Base-by-base conservation (phyloP, 2,113 vertebrate genomes). In the Cryptomyrus ogoouensis region DNA sequence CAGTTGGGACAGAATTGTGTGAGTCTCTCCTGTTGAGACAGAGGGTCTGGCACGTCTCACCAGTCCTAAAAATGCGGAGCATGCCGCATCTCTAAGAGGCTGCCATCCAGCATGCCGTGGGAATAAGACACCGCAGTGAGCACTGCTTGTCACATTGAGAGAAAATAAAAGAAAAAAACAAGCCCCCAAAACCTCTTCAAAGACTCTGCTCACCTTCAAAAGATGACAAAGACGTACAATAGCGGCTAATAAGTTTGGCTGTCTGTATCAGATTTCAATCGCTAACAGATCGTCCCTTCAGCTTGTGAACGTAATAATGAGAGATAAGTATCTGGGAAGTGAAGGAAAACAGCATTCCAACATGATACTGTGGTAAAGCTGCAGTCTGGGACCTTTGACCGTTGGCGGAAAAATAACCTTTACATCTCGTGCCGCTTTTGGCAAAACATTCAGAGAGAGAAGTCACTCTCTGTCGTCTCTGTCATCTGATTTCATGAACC, bases 201-300 rank as follows among this genome's bases (percentile, higher is more conserved):
- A 84, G 83, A 44, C 83, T 84, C 13, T n/a, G 1, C n/a, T 24
- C 19, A 49, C 50, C 49, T 87, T 87, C 27, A 53, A 35, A 87
- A 87, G n/a, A 35, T 87, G 31, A 31, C n/a, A 31, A 50, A 53
- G 47, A 90, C 88, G 74, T 86, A 90, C 27, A 49, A 35, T 13
- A 46, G 49, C 17, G 3, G 19, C 94, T 94, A 95, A 92, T 94
- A 91, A 92, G 46, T 87, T 87, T 39, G 5, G 24, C 49, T 87
- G 49, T 19, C 50, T 52, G 17, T 50, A 8, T 52, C 86, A 39
- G 50, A 39, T 66, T 62, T 9, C 13, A 88, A 35, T 35, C 15
- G 50, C n/a, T 5, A 87, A 21, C 49, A n/a, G 85, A 53, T 24
- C 17, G 5, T 53, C 13, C 85, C 46, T 53, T 49, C 24, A 49